These are phyloP conservation scores for Chascanopsetta lugubris DNA, from an alignment of 2,113 vertebrate genomes.

Conservation along the genomic window DNA sequence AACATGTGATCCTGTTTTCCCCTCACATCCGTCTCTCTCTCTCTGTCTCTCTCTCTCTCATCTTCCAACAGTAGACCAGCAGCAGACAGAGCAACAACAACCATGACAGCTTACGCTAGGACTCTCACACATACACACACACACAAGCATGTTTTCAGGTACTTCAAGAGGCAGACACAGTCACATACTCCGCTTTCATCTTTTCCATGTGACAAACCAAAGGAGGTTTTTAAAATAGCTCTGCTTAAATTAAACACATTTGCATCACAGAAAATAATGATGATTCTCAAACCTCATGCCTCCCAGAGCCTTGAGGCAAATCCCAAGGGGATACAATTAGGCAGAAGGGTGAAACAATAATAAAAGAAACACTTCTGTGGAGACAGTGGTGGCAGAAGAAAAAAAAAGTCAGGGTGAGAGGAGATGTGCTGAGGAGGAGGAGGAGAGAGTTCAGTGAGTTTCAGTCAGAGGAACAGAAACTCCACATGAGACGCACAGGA, in stretches of 20 bases:
- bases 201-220: conserved; percentile 31
- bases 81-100: conserved; percentile 29
- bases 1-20: conserved; percentile 51
- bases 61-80: conserved; percentile 21
- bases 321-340: background rate
- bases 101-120: conserved; percentile 34
- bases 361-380: background rate
- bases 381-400: background rate
- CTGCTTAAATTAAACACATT: conserved; percentile 36
- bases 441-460: conserved; percentile 10
- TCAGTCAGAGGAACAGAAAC: conserved; percentile 22
- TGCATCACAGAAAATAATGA: conserved; percentile 38
- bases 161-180: conserved; percentile 23
- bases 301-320: conserved; percentile 17
- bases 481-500: background rate
- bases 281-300: conserved; percentile 12
- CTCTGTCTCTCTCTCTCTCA: background rate
- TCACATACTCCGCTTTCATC: conserved; percentile 21
- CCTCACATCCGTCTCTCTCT: conserved; percentile 2
- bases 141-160: conserved; percentile 27
- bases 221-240: conserved; percentile 51
- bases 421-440: background rate
- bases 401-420: background rate
- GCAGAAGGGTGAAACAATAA: background rate
- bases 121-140: conserved; percentile 22